A percentile compares a stretch with the other conserved stretches of the same genome.
phyloP scores from a whole-genome alignment of 2,888 invertebrate species.

The Hirtodrosophila histrioides region DNA sequence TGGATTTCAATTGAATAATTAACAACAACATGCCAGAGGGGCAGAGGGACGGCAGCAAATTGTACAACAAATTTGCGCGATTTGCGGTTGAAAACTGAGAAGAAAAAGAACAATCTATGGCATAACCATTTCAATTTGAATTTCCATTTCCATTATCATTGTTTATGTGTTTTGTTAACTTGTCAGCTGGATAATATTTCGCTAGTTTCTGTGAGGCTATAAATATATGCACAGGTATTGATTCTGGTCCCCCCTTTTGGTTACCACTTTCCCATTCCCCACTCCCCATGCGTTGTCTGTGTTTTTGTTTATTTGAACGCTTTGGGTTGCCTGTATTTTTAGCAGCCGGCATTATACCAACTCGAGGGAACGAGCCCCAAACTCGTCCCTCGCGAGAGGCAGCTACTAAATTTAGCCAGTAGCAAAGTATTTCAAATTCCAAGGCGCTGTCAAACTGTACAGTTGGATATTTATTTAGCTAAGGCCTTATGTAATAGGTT shows the following conservation, averaged over 20 bases:
- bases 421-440: conserved; percentile 14
- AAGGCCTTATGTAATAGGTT: conserved; percentile 53
- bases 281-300: not conserved
- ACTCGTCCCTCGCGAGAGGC: not conserved
- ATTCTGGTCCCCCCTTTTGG: conserved; percentile 10
- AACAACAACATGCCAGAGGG: conserved; percentile 64
- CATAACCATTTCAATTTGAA: no score
- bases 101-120: no score
- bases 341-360: conserved; percentile 75
- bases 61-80: conserved; percentile 71
- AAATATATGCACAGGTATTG: conserved; percentile 53
- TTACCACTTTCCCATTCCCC: no score
- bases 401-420: conserved; percentile 63
- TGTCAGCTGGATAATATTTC: conserved; percentile 38
- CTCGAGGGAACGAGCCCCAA: conserved; percentile 21
- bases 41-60: conserved; percentile 41
- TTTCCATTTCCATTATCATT: conserved; percentile 3
- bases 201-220: conserved; percentile 18
- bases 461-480: no score
- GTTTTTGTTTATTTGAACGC: conserved; percentile 44
- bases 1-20: conserved; percentile 83
- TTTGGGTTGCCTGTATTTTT: conserved; percentile 51
- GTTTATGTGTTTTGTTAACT: conserved; percentile 10
- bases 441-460: conserved; percentile 51
- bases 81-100: conserved; percentile 66